These are phyloP conservation scores for Orthosia gothica DNA, from an alignment of 2,888 invertebrate species.

Conservation along the genomic window DNA sequence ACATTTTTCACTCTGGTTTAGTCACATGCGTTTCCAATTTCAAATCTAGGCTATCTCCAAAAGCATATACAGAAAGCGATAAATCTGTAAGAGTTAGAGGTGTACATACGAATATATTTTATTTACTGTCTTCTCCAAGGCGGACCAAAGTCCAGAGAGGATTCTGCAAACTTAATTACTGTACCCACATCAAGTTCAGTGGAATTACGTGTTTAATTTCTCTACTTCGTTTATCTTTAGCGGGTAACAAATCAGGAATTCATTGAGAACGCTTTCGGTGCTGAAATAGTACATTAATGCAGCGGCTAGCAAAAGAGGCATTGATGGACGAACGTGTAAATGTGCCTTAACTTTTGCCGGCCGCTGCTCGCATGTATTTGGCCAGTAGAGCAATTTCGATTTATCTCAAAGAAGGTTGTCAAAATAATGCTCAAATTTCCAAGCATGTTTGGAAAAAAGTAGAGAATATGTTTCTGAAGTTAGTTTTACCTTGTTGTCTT, in stretches of 20 bases:
- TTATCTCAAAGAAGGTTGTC: too few species aligned
- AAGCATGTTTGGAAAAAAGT: background rate
- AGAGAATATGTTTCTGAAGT: background rate
- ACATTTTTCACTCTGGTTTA: background rate
- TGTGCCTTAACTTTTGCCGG: too few species aligned
- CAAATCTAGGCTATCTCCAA: background rate
- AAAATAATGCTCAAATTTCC: too few species aligned
- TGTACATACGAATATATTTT: slow-evolving; percentile 68
- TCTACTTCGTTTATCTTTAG: slow-evolving; percentile 63
- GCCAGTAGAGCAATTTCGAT: too few species aligned
- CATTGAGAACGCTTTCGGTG: slow-evolving; percentile 44
- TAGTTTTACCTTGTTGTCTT: background rate
- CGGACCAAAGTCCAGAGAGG: slow-evolving; percentile 37
- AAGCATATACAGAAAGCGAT: background rate
- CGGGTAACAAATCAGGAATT: slow-evolving; percentile 65
- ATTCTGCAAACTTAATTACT: slow-evolving; percentile 78
- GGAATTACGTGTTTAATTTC: slow-evolving; percentile 72
- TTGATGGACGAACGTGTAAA: too few species aligned
- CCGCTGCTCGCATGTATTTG: too few species aligned
- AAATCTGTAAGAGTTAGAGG: slow-evolving; percentile 65
- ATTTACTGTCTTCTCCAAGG: slow-evolving; percentile 62
- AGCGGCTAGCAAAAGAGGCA: too few species aligned
- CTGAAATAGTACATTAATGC: too few species aligned
- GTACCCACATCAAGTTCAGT: slow-evolving; percentile 79
- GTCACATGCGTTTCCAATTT: background rate